These are phyloP conservation scores for Eidolon dupreanum DNA, from an alignment of 2,797 vertebrate genomes.

Conservation along the genomic window DNA sequence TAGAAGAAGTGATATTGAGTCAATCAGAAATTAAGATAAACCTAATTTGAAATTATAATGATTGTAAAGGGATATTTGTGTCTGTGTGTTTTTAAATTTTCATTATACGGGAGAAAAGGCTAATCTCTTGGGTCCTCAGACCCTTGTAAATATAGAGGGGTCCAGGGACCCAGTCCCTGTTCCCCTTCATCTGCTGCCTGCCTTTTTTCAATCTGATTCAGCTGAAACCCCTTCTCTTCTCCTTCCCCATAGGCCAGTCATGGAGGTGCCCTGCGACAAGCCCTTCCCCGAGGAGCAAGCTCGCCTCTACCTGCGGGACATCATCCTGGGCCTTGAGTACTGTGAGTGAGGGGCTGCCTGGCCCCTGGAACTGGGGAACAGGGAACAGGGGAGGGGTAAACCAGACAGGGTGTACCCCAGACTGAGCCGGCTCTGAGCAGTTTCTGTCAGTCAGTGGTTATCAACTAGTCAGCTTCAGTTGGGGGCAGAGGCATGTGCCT, in stretches of 20 bases:
- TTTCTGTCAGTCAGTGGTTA: neutral
- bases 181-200: no score
- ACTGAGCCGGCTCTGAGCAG: neutral
- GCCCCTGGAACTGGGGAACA: fast-evolving
- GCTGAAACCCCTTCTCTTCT: neutral
- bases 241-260: slow-evolving; percentile 91
- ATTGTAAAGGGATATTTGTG: neutral
- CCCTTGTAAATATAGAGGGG: neutral
- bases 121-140: neutral
- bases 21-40: slow-evolving; percentile 49
- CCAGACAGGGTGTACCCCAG: fast-evolving
- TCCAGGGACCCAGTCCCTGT: neutral
- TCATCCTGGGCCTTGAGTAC: slow-evolving; percentile 97
- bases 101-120: neutral
- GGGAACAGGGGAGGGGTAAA: fast-evolving
- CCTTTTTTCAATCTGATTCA: neutral
- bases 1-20: slow-evolving; percentile 17
- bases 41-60: slow-evolving; percentile 5
- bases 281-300: slow-evolving; percentile 94
- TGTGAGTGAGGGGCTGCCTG: slow-evolving; percentile 88
- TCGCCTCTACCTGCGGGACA: slow-evolving; percentile 94
- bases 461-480: neutral
- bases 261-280: slow-evolving; percentile 95
- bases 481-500: neutral
- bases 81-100: neutral